Base-by-base conservation (phyloP, 2,888 invertebrate genomes). In the Pseudococcus longispinus region DNA sequence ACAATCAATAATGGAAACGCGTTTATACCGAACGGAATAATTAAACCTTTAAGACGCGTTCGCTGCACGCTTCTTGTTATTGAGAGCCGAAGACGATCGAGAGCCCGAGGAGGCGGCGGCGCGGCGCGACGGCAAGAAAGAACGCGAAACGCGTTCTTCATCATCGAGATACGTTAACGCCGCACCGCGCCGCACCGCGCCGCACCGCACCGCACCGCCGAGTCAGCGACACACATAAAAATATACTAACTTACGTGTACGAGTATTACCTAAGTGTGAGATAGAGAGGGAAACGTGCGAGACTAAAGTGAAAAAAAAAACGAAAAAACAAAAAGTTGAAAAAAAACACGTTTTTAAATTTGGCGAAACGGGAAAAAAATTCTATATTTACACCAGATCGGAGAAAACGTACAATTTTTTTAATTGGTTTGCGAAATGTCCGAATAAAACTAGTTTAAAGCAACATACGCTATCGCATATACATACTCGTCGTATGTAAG, bases 1-100 rank as follows among this genome's bases (percentile, higher is more conserved):
- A 74, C 74, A 74, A 74, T 74, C 74, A 18, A 74, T 74, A 74
- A 74, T 74, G 32, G 37, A 74, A 74, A 74, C 74, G 74, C 74
- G 74, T 74, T 74, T 32, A 29, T 18, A 74, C 74, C 32, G 18
- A 74, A 74, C 74, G 37, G 74, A 74, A 74, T 74, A 74, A 74
- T 74, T 74, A 74, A 74, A 74, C 74, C n/a, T 74, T n/a, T 15
- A 18, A 32, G 74, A 74, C 37, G 74, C 74, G 74, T 74, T 74
- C 29, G 13, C 74, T 26, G 29, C 74, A 74, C 74, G 65, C 65
- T 65, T 65, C 65, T 26, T 11, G 13, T 26, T 26, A 8, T 26
- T 37, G 51, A 51, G 51, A 51, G n/a, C 5, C 5, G 51, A 51
- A 51, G n/a, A 51, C 5, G 15, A 51, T n/a, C n/a, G 0, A 51